Evolutionary conservation across 2,797 vertebrate species (phyloP), one percentile per base, ranked within the genome.

Genomic region (Clarias platycephalus): DNA sequence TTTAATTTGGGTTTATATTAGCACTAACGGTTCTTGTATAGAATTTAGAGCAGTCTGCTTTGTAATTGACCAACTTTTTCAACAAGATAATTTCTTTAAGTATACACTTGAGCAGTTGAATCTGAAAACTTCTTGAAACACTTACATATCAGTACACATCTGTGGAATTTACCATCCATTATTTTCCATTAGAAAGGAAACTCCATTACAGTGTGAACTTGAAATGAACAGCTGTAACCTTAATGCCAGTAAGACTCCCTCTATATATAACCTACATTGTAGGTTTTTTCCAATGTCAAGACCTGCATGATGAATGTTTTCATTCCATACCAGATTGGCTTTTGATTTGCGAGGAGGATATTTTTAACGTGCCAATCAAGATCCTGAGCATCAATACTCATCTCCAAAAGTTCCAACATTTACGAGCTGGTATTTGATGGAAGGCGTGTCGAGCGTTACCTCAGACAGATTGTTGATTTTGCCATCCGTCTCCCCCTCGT

Each of bases 381-480:
- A 22, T 72, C 67, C 57, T 28, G 28, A 72, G 26, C 68, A 28
- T 82, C 80, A 72, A 80, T 67, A 66, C 15, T 58, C 49, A 28
- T 82, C 72, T 57, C 22, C 55, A 72, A 62, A 83, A 83, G 82
- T 77, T 77, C 16, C 44, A 83, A 57, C 62, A 78, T 77, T 77
- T 68, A 63, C 44, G 66, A 66, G 63, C 28, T 60, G 75, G 64
- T 26, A 63, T 85, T 88, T 88, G 83, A 78, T 82, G 68, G 82
- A 67, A 53, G 80, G 75, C 72, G 60, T 57, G 81, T 53, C 77
- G 70, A 84, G 83, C 74, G 37, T 84, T 87, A 82, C 85, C 86
- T 85, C 72, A 86, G 84, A 86, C 90, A 89, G 88, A 89, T 89
- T 88, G 88, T 76, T 88, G 83, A 87, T 87, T 79, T 88, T 90